These are phyloP conservation scores for Eublepharis macularius DNA, from an alignment of 2,113 vertebrate species.

Conservation along the genomic window DNA sequence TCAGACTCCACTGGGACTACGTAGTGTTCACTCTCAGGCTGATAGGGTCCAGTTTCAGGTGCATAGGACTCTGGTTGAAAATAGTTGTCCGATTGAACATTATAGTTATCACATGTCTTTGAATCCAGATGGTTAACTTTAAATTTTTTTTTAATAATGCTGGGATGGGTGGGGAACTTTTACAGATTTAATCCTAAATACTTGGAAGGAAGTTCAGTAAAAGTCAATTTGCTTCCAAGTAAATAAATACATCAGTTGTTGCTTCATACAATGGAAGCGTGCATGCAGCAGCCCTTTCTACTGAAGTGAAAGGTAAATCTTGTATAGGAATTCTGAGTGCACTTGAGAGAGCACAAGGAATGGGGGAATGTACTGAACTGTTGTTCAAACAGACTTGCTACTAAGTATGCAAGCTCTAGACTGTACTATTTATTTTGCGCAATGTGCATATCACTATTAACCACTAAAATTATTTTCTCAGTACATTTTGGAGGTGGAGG, in stretches of 20 bases:
- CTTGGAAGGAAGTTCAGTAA: constrained; percentile 29
- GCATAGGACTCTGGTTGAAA: constrained; percentile 90
- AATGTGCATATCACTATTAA: constrained; percentile 65
- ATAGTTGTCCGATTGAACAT: constrained; percentile 87
- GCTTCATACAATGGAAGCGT: not conserved
- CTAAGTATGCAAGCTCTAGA: constrained; percentile 24
- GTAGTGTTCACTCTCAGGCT: constrained; percentile 82
- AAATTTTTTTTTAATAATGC: not conserved
- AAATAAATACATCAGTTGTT: not conserved
- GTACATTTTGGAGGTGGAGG: constrained; percentile 29
- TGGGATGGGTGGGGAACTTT: not conserved
- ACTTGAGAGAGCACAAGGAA: not conserved
- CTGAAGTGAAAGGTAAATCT: not conserved
- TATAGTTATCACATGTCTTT: constrained; percentile 74
- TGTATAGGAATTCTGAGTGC: not conserved
- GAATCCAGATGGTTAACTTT: constrained; percentile 55
- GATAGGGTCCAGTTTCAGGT: constrained; percentile 83
- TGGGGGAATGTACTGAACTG: not conserved
- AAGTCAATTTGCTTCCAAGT: constrained; percentile 48
- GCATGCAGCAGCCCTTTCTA: not conserved
- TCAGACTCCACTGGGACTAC: constrained; percentile 81
- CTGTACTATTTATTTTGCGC: constrained; percentile 42
- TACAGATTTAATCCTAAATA: not conserved
- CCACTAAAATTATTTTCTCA: constrained; percentile 43
- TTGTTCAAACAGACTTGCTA: not conserved